A percentile compares a stretch with the other conserved stretches of the same genome.
phyloP scores from a whole-genome alignment of 2,113 vertebrate species.

The Tor tambroides region DNA sequence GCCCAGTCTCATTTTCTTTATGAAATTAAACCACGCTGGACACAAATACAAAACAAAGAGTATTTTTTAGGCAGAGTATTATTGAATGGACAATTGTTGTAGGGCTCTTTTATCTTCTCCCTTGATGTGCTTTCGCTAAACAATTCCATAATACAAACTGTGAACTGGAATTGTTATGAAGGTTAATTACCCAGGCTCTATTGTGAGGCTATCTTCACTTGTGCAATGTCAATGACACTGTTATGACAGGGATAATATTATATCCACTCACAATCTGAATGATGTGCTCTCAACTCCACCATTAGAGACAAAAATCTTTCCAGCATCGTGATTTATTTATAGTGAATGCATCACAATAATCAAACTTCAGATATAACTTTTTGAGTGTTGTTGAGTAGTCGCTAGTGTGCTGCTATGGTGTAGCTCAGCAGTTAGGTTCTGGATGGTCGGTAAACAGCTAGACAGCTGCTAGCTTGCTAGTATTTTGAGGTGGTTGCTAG shows the following conservation, averaged over 20 bases:
- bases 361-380: not conserved
- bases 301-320: not conserved
- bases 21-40: constrained; percentile 19
- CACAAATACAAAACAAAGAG: constrained; percentile 22
- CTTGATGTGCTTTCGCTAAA: constrained; percentile 8
- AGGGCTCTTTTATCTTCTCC: constrained; percentile 27
- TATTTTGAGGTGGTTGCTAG: no score
- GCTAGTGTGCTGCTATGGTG: no score
- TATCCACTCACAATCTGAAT: constrained; percentile 6
- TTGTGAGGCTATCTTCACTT: constrained; percentile 24
- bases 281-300: not conserved
- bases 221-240: constrained; percentile 15
- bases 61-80: constrained; percentile 2
- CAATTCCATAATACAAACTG: not conserved
- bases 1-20: constrained; percentile 43
- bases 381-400: not conserved
- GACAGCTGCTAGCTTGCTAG: no score
- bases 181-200: constrained; percentile 42
- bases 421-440: no score
- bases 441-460: no score
- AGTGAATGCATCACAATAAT: not conserved
- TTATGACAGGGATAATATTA: constrained; percentile 10
- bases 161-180: constrained; percentile 17
- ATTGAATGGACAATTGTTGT: not conserved
- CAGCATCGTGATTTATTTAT: not conserved